Evolutionary conservation across 2,797 vertebrate species (phyloP).

Genomic region (Artibeus jamaicensis): DNA sequence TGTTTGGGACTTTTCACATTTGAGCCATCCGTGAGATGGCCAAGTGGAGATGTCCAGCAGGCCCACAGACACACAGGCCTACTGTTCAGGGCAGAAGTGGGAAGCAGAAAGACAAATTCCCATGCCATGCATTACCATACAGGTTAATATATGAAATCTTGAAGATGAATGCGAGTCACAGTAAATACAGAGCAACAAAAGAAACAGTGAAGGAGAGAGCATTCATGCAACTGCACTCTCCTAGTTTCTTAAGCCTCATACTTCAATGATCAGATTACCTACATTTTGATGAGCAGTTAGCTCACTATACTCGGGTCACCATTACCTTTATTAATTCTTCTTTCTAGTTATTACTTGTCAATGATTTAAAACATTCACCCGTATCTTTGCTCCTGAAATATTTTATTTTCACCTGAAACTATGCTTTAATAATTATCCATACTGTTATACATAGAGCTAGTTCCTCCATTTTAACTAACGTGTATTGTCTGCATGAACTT

Average conservation of each 20-base stretch:
- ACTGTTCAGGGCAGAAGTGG: background rate
- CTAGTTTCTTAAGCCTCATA: background rate
- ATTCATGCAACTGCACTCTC: background rate
- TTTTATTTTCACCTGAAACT: conserved; percentile 7
- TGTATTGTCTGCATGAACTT: background rate
- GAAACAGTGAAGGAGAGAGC: background rate
- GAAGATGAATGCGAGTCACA: background rate
- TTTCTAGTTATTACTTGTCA: background rate
- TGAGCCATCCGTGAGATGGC: background rate
- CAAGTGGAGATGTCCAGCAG: background rate
- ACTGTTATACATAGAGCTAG: background rate
- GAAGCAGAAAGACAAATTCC: background rate
- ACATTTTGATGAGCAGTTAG: background rate
- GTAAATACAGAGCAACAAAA: background rate
- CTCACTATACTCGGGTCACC: background rate
- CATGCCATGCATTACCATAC: background rate
- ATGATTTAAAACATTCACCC: background rate
- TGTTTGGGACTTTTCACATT: background rate
- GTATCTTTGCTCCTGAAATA: background rate
- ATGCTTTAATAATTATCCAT: background rate
- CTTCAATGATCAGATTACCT: background rate
- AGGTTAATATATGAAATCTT: background rate
- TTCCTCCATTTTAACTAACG: background rate
- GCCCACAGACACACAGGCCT: background rate
- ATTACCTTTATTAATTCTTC: background rate